phyloP scores from a whole-genome alignment of 2,113 vertebrate species.

The Accipiter cooperii region DNA sequence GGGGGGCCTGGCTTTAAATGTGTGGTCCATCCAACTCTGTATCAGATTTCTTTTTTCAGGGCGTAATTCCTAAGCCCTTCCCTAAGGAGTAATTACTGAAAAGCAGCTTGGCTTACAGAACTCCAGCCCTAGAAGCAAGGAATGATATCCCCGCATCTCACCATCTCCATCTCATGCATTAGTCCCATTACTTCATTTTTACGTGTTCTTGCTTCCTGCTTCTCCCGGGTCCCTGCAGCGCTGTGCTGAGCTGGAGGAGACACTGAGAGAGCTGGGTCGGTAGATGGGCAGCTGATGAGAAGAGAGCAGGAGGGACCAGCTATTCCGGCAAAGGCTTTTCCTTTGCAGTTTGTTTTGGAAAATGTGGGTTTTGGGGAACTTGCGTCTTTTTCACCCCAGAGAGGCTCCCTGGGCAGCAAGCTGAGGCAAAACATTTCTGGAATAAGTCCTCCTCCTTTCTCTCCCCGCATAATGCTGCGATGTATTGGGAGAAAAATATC shows the following conservation, averaged over 20 bases:
- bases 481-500: not conserved
- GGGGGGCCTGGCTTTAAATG: not conserved
- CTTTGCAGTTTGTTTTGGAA: not conserved
- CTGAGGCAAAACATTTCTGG: not conserved
- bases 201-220: not conserved
- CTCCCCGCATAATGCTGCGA: not conserved
- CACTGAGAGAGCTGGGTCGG: not conserved
- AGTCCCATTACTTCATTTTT: conserved; percentile 13
- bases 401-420: not conserved
- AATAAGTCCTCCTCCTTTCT: not conserved
- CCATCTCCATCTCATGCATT: not conserved
- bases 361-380: conserved; percentile 13
- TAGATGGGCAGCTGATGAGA: not conserved
- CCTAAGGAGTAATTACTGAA: not conserved
- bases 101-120: not conserved
- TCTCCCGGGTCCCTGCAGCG: not conserved
- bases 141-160: not conserved
- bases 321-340: conserved; percentile 38
- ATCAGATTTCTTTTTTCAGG: not conserved
- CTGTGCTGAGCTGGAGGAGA: not conserved
- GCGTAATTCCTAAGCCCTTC: not conserved
- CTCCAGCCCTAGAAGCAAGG: not conserved
- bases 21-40: not conserved
- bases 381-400: not conserved
- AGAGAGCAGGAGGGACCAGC: not conserved